Evolutionary conservation across 2,888 invertebrate genomes (phyloP).

Genomic region (Lithosia quadra): DNA sequence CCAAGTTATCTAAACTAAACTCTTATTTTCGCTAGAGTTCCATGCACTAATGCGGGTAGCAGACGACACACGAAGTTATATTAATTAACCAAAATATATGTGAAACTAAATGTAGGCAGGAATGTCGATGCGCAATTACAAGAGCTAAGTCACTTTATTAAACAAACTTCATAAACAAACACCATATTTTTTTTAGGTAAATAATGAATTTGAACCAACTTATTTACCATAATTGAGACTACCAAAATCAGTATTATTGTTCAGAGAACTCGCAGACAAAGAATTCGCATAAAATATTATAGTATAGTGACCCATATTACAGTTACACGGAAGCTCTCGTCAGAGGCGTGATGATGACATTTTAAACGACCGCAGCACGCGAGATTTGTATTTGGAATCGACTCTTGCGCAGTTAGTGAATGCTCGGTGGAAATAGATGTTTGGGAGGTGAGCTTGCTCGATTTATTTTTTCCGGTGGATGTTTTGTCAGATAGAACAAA

Average conservation of each 20-base stretch:
- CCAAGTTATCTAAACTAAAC: too few relatives aligned
- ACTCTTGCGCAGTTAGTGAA: constrained; percentile 42
- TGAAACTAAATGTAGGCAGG: too few relatives aligned
- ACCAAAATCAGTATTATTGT: not conserved
- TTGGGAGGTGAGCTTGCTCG: not conserved
- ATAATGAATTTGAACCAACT: too few relatives aligned
- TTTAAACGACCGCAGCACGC: constrained; percentile 49
- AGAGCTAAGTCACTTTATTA: too few relatives aligned
- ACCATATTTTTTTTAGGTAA: too few relatives aligned
- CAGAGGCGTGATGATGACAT: constrained; percentile 51
- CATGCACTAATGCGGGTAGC: too few relatives aligned
- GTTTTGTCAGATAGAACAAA: not conserved
- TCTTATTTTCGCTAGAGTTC: too few relatives aligned
- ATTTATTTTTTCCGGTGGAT: constrained; percentile 16
- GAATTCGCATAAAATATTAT: constrained; percentile 14
- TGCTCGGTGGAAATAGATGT: constrained; percentile 32
- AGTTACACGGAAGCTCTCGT: constrained; percentile 44
- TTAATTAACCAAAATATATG: too few relatives aligned
- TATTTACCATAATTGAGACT: not conserved
- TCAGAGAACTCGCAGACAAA: constrained; percentile 14
- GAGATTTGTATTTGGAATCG: constrained; percentile 53
- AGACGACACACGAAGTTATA: too few relatives aligned
- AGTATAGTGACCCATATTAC: constrained; percentile 34
- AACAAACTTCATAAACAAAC: not conserved
- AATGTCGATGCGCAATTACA: too few relatives aligned